phyloP scores from a whole-genome alignment of 2,888 invertebrate genomes.

The Watsonalla cultraria region DNA sequence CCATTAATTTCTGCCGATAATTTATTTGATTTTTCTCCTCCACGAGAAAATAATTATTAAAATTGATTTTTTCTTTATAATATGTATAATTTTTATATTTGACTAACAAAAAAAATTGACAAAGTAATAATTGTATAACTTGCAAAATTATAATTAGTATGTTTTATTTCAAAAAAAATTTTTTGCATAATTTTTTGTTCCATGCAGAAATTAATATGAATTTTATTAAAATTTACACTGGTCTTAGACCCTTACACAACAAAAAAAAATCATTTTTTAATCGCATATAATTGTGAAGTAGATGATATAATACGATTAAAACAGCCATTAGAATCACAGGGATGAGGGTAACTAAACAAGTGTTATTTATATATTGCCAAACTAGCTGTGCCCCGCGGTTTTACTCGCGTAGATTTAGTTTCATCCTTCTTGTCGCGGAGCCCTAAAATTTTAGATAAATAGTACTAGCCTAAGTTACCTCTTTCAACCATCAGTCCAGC shows the following conservation, averaged over 20 bases:
- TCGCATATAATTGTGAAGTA: conserved; percentile 6
- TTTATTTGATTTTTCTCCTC: neutral
- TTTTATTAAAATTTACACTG: neutral
- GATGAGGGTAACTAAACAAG: conserved; percentile 21
- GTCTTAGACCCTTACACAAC: neutral
- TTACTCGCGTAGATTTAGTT: too few species aligned
- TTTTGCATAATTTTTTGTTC: neutral
- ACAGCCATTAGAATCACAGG: conserved; percentile 63
- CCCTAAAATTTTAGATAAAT: too few species aligned
- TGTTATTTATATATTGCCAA: conserved; percentile 9
- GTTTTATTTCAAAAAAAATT: too few species aligned
- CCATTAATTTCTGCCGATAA: neutral
- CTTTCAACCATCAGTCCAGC: too few species aligned
- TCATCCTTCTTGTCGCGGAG: too few species aligned
- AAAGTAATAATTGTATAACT: too few species aligned
- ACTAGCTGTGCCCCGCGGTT: too few species aligned
- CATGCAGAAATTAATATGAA: neutral
- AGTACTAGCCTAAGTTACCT: too few species aligned
- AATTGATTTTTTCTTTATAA: neutral
- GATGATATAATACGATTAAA: conserved; percentile 25
- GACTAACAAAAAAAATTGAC: neutral
- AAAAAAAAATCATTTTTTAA: neutral
- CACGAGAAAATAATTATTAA: neutral
- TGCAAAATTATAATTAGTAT: neutral
- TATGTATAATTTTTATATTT: neutral